phyloP scores from a whole-genome alignment of 53 echinoderm and acorn worm genomes.

The Holothuria leucospilota region DNA sequence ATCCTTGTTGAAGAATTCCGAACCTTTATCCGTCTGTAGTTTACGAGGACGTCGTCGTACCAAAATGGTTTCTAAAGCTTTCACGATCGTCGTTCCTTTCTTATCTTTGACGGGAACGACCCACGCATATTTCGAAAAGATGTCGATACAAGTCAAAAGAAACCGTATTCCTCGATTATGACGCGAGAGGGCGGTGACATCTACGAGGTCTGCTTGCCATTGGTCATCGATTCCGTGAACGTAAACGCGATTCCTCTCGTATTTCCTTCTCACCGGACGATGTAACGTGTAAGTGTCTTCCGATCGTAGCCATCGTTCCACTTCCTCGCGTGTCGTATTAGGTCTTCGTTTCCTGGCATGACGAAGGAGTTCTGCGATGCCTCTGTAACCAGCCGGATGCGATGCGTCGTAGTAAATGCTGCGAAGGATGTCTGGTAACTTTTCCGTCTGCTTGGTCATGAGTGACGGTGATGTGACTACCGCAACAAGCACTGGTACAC shows the following conservation, averaged over 20 bases:
- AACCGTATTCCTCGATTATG: conserved; percentile 29
- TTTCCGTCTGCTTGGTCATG: not conserved
- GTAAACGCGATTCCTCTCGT: conserved; percentile 31
- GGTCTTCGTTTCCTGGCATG: too few relatives aligned
- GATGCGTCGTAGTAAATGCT: conserved; percentile 34
- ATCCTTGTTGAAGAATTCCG: conserved; percentile 37
- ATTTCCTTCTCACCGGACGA: not conserved
- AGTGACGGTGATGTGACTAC: not conserved
- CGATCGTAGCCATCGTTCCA: too few relatives aligned
- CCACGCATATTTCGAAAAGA: conserved; percentile 53
- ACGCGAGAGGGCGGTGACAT: conserved; percentile 19
- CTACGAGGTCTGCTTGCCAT: too few relatives aligned
- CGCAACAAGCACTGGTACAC: not conserved
- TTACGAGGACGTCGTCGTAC: not conserved
- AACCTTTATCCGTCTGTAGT: conserved; percentile 48
- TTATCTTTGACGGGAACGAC: conserved; percentile 43
- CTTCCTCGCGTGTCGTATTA: too few relatives aligned
- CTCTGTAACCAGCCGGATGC: conserved; percentile 34
- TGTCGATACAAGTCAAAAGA: conserved; percentile 51
- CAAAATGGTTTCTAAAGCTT: conserved; percentile 14
- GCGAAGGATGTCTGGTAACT: not conserved
- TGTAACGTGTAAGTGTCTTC: conserved; percentile 31
- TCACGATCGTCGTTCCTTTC: conserved; percentile 6
- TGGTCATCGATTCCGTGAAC: conserved; percentile 33
- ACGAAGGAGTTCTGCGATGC: not conserved